Percentiles rank a stretch among this genome's conserved stretches.
phyloP scores from a whole-genome alignment of 1,140 invertebrate species.

The Branchinecta lynchi region DNA sequence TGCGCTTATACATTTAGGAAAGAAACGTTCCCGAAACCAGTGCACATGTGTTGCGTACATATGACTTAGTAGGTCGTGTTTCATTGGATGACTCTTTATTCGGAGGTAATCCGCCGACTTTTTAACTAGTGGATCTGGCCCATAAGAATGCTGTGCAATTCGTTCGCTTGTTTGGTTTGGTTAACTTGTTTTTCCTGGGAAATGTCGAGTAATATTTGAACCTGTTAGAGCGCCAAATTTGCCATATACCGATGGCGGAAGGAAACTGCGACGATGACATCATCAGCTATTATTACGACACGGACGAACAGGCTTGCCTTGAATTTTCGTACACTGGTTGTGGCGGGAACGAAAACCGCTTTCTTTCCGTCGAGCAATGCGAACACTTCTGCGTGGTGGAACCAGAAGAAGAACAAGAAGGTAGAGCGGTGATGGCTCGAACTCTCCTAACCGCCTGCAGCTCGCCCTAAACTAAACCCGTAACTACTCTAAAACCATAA shows the following conservation, averaged over 20 bases:
- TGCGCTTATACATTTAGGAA: too few species aligned
- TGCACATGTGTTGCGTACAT: too few species aligned
- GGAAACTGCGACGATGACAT: constrained; percentile 40
- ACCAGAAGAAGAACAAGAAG: background rate
- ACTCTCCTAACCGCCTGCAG: background rate
- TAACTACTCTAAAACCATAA: constrained; percentile 8
- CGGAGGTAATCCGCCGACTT: too few species aligned
- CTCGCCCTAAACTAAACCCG: background rate
- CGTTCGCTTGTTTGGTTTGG: too few species aligned
- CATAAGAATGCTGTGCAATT: too few species aligned
- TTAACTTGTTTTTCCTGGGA: too few species aligned
- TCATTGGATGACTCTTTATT: too few species aligned
- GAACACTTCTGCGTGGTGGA: constrained; percentile 27
- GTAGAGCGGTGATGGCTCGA: too few species aligned
- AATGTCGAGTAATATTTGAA: constrained; percentile 4
- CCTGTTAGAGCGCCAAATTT: constrained; percentile 26
- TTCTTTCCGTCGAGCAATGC: constrained; percentile 40
- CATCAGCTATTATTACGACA: constrained; percentile 45
- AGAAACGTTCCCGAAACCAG: too few species aligned
- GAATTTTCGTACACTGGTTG: constrained; percentile 47
- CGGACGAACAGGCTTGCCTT: constrained; percentile 35
- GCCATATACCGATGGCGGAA: constrained; percentile 36
- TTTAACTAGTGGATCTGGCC: too few species aligned
- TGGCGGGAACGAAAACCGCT: constrained; percentile 50
- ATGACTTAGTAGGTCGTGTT: too few species aligned